Evolutionary conservation across 2,888 invertebrate species (phyloP), one percentile per base, ranked within the genome.

Genomic region (Strigamia crassipes): DNA sequence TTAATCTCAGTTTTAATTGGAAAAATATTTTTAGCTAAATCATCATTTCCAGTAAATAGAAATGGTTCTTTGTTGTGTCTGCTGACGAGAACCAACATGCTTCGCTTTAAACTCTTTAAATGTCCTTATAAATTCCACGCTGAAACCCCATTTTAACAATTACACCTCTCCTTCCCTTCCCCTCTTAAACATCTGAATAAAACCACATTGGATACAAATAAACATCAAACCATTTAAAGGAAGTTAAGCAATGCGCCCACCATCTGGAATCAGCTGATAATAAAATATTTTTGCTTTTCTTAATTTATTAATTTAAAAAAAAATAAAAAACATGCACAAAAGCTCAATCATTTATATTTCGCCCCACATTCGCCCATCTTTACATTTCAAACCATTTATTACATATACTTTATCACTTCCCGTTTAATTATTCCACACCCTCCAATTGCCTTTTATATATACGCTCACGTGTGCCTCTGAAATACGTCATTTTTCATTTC

Each of bases 361-460:
- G 18, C 56, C 18, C 56, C 46, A 18, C 56, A 56, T 56, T 56
- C 56, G 56, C 56, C 18, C 21, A 21, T 56, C 56, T n/a, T 18
- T 56, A 18, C 56, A 56, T 56, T 56, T 56, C 56, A 56, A 56
- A 56, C n/a, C 56, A 9, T 56, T 56, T 56, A 56, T 56, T 18
- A 56, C 18, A 56, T 18, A 56, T n/a, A 56, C 27, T 73, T 73
- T 73, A 31, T 31, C 73, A 73, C 73, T 73, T 73, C 73, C 73
- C 73, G 73, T 73, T 73, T 73, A 73, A 73, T 73, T 73, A 73
- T 73, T 73, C 73, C 73, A 27, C 73, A n/a, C 31, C 15, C 27
- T 31, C 31, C 27, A 31, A 23, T 73, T 10, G 15, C 12, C 13
- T n/a, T 51, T 18, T 51, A 51, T 51, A 31, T 61, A 23, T 61